Evolutionary conservation across 2,797 vertebrate genomes (phyloP).

Genomic region (Pangasius djambal): DNA sequence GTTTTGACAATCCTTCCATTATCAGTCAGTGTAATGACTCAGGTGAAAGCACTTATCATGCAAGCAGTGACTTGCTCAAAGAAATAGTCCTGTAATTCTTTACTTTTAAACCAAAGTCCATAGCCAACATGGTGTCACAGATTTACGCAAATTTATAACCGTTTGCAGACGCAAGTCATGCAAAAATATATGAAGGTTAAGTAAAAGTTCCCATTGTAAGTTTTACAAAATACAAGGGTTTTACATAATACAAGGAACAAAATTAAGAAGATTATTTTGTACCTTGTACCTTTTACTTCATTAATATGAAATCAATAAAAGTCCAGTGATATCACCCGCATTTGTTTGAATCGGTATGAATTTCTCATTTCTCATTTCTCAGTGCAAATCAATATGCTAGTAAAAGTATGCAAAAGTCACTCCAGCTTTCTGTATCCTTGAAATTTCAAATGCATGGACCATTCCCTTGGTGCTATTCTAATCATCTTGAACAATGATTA

Average conservation of each 20-base stretch:
- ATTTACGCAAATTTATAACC: not conserved
- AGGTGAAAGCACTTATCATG: conserved; percentile 37
- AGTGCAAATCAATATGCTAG: not conserved
- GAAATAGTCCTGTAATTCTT: conserved; percentile 14
- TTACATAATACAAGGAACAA: not conserved
- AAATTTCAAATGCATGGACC: not conserved
- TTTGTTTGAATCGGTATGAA: not conserved
- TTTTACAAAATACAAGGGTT: not conserved
- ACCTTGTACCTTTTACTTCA: not conserved
- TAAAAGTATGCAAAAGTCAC: not conserved
- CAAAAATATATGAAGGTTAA: not conserved
- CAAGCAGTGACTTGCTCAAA: conserved; percentile 42
- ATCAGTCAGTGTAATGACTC: conserved; percentile 31
- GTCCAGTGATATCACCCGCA: not conserved
- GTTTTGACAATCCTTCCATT: conserved; percentile 33
- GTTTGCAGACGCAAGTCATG: not conserved
- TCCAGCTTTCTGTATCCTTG: not conserved
- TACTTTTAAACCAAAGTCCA: conserved; percentile 27
- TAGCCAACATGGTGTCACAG: not conserved
- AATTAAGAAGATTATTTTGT: not conserved
- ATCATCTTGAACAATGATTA: not conserved
- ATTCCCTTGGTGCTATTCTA: not conserved
- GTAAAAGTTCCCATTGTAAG: no score
- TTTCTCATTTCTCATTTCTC: not conserved
- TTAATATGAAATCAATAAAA: not conserved